Base-by-base conservation (phyloP, 2,797 vertebrate genomes). In the Linurgus olivaceus region DNA sequence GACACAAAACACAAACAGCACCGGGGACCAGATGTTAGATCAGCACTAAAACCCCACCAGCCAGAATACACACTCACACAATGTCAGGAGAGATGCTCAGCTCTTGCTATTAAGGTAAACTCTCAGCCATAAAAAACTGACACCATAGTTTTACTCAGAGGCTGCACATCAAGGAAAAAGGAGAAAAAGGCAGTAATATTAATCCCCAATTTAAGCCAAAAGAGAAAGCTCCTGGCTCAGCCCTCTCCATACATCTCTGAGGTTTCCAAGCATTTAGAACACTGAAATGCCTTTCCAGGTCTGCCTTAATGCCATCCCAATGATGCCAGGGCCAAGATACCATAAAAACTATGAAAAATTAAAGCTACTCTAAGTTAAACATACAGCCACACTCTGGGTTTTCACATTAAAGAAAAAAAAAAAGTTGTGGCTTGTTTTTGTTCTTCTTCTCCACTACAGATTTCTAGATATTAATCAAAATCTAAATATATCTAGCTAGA, bases 381-480 rank as follows among this genome's bases (percentile, higher is more conserved):
- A 68, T 11, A 13, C 35, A 58, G 51, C 7, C 62, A 62, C 14
- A 29, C 21, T 48, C 47, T 12, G 18, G 10, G 9, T 37, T 82
- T 78, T 63, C 47, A 57, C 9, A 65, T 18, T 3, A 3, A 37
- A 58, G 38, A 54, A 44, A 17, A 19, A 35, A 31, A 20, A 57
- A 57, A 33, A 59, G 6, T 28, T 10, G 6, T 4, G 4, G 1
- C 0, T 17, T 50, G 57, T 73, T 76, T 40, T 10, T 1, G 1
- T 70, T 51, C 80, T 24, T 16, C 68, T 86, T 62, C 58, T 72
- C 26, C 19, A 18, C 31, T 68, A 15, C 6, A 67, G 23, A 57
- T 61, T 88, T 65, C 68, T 54, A 67, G 21, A 61, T 73, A 81
- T 13, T 91, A 71, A 86, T 70, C 55, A 86, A 79, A 59, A 38